Conservation (phyloP, 2,888 invertebrate species). For the Lithophane ornitopus region DNA sequence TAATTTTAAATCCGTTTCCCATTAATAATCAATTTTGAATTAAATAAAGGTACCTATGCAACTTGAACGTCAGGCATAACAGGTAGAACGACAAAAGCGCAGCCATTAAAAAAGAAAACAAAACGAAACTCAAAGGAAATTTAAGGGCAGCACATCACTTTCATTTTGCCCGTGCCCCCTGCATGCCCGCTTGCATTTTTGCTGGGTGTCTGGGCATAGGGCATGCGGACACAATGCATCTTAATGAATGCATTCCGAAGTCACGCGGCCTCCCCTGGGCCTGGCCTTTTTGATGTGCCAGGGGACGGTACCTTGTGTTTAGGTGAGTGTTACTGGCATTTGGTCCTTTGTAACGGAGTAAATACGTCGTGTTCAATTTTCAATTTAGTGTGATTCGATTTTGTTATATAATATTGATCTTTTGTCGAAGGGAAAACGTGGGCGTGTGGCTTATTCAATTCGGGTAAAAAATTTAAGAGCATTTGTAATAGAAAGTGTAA, state of each 20-base stretch:
- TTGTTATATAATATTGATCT: neutral
- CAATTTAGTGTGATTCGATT: conserved; percentile 36
- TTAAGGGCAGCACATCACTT: conserved; percentile 40
- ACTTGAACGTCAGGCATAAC: neutral
- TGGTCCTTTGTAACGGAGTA: conserved; percentile 31
- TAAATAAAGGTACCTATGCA: neutral
- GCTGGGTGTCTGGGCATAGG: conserved; percentile 51
- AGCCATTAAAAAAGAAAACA: conserved; percentile 5
- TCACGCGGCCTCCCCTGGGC: conserved; percentile 68
- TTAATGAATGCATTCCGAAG: conserved; percentile 82
- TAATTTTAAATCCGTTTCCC: neutral
- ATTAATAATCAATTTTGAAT: neutral
- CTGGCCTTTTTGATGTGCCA: conserved; percentile 57
- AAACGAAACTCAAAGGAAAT: conserved; percentile 19
- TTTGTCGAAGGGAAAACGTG: neutral
- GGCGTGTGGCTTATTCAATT: neutral
- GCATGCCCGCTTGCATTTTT: conserved; percentile 54
- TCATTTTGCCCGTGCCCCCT: conserved; percentile 44
- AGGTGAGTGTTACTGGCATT: conserved; percentile 32
- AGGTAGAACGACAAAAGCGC: conserved; percentile 29
- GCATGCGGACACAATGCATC: conserved; percentile 76
- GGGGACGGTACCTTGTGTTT: conserved; percentile 50
- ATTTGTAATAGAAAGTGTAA: neutral
- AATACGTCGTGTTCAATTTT: conserved; percentile 45
- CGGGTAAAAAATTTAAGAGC: neutral